Base-by-base conservation (phyloP, 2,113 vertebrate species). In the Cyprichromis sp. region DNA sequence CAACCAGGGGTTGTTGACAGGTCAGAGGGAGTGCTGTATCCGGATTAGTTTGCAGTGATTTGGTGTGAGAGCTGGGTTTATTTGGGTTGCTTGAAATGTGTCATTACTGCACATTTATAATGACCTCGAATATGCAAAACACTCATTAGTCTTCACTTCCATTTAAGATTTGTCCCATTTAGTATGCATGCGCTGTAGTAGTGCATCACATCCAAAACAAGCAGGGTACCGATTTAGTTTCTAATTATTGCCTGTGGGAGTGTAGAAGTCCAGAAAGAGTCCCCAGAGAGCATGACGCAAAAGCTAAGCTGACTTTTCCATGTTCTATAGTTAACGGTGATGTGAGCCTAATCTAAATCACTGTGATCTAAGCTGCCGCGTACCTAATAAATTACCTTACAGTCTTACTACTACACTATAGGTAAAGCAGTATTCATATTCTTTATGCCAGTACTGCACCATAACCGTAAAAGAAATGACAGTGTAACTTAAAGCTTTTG, bases 21-120 rank as follows among this genome's bases (percentile, higher is more conserved):
- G 91, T 88, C 88, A 91, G 83, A 87, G 90, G 83, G 90, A 87
- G 88, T 76, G 85, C 19, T 42, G 81, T 82, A 84, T 91, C 53
- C 36, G 24, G 86, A 40, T 84, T 87, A 53, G 36, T 85, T 83
- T 82, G 76, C 54, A n/a, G 66, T 80, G 76, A 31, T 87, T 34
- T 53, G 78, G 13, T 71, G 24, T 34, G 36, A 79, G n/a, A 81
- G 38, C 19, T 12, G 50, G 12, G 73, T 59, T 84, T 29, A 38
- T 81, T 59, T 82, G 68, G 59, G 42, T 59, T 47, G 53, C 54
- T 52, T 76, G 11, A 24, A 21, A 73, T 55, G 52, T 71, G 16
- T 87, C 80, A 80, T 47, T 54, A 61, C 38, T 85, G 79, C 81
- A 83, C 24, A 34, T 6, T 63, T 81, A 26, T 84, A 82, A 84